Base-by-base conservation (phyloP, 2,113 vertebrate species). In the Monarcha castaneiventris region DNA sequence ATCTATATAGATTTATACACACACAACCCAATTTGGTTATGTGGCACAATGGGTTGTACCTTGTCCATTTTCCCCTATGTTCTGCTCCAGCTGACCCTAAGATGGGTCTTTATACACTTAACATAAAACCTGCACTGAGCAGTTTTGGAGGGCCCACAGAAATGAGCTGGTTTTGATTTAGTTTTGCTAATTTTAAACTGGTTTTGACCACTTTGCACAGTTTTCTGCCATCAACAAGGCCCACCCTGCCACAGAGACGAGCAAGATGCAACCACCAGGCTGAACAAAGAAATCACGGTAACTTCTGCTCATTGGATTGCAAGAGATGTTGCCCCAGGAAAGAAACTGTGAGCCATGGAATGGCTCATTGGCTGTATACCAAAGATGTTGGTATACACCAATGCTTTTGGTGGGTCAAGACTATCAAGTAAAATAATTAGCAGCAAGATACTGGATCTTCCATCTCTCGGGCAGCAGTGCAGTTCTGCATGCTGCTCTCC, bases 371-470 rank as follows among this genome's bases (percentile, higher is more conserved):
- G 61, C 82, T 66, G 30, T n/a, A 11, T 2, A 66, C 71, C 82
- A 49, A 66, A 97, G 76, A 87, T 54, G 55, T 51, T 14, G n/a
- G 85, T 63, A 93, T 95, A 94, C 90, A 85, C 90, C 92, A 92
- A 92, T 91, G 94, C 96, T 91, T 96, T 94, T 89, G 90, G 83
- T 91, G 94, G 96, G 97, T 96, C 96, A 96, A 96, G 88, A 94
- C 95, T 96, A 96, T 95, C 78, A 91, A 95, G 83, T 71, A 67
- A 91, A 96, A 95, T 96, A 96, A 96, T 96, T 96, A 96, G 90
- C 48, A 93, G 94, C 74, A 79, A 91, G 94, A 97, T 84, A 69
- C 83, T 90, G 91, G 88, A 87, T 97, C 95, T 97, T 96, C 91
- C 90, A 93, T 87, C 94, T 94, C 71, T 51, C 5, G 1, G 74